Evolutionary conservation across 2,113 vertebrate species (phyloP), one percentile per base, ranked within the genome.

Genomic region (Sisor rabdophorus): DNA sequence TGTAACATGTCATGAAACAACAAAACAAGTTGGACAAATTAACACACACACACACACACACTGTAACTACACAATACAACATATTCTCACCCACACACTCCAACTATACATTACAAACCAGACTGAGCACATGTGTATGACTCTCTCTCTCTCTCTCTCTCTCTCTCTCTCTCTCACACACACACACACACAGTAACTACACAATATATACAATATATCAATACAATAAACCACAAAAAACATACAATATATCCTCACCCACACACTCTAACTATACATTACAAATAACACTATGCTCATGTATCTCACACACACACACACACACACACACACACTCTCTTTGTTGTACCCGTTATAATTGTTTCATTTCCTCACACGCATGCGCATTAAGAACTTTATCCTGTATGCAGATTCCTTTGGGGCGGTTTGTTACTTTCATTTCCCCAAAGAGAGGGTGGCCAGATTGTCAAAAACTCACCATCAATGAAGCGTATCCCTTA

Each of bases 401-500:
- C 17, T 20, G 28, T 13, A 19, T n/a, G 12, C 30, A 63, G 30
- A 20, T 19, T 3, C 4, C 17, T 17, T 36, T 63, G 10, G 4
- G 20, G 13, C 11, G 1, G 1, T 16, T 19, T 17, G 40, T 44
- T 2, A 72, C 54, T 73, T 73, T 73, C 71, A 7, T 8, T 73
- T 73, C 71, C 36, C 36, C 4, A 47, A 59, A 26, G 22, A 20
- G n/a, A 60, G 32, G 71, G 71, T 73, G 58, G 55, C 71, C 71
- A 73, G 71, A 48, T 73, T 36, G 17, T 0, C 1, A 22, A 9
- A 7, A 36, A 15, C 1, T 55, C 7, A 10, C 1, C 4, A 17
- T 1, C 1, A 5, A 2, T 2, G 48, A 50, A 50, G 11, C 48
- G 11, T 36, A 36, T 36, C 7, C 32, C 32, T 36, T 36, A 36